phyloP scores from a whole-genome alignment of 1,140 invertebrate genomes.

The Lanistes nyassanus region DNA sequence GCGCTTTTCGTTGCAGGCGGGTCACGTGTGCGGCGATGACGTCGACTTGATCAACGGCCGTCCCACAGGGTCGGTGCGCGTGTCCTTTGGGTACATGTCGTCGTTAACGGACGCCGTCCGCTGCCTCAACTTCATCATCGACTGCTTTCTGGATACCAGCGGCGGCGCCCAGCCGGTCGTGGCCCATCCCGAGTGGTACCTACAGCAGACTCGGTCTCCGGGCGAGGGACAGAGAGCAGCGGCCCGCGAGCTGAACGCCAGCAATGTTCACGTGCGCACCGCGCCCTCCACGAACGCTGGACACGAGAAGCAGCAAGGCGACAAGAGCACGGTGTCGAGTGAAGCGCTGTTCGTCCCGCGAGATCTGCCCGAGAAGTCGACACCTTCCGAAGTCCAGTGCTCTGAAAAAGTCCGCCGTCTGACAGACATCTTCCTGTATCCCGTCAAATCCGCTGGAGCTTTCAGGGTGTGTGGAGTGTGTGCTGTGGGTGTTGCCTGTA shows the following conservation, averaged over 20 bases:
- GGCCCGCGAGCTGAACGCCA: no score
- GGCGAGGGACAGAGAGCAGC: background rate
- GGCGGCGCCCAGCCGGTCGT: constrained; percentile 31
- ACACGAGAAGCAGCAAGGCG: no score
- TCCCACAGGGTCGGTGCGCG: constrained; percentile 90
- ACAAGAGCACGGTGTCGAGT: background rate
- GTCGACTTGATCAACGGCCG: constrained; percentile 87
- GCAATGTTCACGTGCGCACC: no score
- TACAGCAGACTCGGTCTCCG: background rate
- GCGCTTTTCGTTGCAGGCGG: constrained; percentile 73
- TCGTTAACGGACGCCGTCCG: constrained; percentile 77
- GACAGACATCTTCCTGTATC: constrained; percentile 84
- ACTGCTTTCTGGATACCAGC: constrained; percentile 56
- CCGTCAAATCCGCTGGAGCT: constrained; percentile 92
- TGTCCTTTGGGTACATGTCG: constrained; percentile 95
- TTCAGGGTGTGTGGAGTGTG: constrained; percentile 72
- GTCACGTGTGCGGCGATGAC: constrained; percentile 92
- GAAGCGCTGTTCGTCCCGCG: background rate
- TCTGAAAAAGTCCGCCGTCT: constrained; percentile 51
- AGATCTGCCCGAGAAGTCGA: no score
- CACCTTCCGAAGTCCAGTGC: constrained; percentile 31
- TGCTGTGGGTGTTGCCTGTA: no score
- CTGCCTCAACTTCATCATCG: constrained; percentile 78
- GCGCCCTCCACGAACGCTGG: no score
- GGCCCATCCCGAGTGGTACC: constrained; percentile 31